phyloP scores from a whole-genome alignment of 1,140 invertebrate species.

The Laupala kohalensis region DNA sequence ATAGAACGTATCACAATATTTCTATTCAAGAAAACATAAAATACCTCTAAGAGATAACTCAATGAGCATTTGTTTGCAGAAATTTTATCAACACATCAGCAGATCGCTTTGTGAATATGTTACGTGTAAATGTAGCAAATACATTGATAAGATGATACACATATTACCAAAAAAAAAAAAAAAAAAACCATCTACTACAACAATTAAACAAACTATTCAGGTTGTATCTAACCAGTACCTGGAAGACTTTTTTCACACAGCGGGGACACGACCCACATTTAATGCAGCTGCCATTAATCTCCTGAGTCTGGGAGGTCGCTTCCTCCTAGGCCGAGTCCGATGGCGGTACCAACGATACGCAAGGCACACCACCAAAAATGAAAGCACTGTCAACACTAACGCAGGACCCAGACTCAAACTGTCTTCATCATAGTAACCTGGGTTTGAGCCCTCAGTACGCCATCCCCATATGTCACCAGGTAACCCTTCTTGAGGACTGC shows the following conservation, averaged over 20 bases:
- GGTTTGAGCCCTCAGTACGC: slow-evolving; percentile 4
- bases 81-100: too few relatives aligned
- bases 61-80: too few relatives aligned
- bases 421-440: slow-evolving; percentile 5
- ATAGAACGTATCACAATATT: too few relatives aligned
- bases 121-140: too few relatives aligned
- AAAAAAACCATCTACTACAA: too few relatives aligned
- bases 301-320: slow-evolving; percentile 14
- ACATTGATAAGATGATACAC: too few relatives aligned
- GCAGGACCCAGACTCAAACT: slow-evolving; percentile 6
- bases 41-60: too few relatives aligned
- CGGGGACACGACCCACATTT: slow-evolving; percentile 14
- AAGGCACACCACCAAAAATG: slow-evolving; percentile 8
- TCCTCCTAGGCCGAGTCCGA: slow-evolving; percentile 18
- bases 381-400: slow-evolving; percentile 5
- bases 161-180: too few relatives aligned
- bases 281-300: slow-evolving; percentile 7
- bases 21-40: too few relatives aligned
- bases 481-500: slow-evolving; percentile 11
- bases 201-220: too few relatives aligned
- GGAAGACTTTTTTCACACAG: slow-evolving; percentile 12
- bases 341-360: slow-evolving; percentile 16
- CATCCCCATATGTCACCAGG: slow-evolving; percentile 12
- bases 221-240: too few relatives aligned
- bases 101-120: too few relatives aligned